A percentile compares a stretch with the other conserved stretches of the same genome.
phyloP scores from a whole-genome alignment of 2,113 vertebrate species.

The Azemiops feae region DNA sequence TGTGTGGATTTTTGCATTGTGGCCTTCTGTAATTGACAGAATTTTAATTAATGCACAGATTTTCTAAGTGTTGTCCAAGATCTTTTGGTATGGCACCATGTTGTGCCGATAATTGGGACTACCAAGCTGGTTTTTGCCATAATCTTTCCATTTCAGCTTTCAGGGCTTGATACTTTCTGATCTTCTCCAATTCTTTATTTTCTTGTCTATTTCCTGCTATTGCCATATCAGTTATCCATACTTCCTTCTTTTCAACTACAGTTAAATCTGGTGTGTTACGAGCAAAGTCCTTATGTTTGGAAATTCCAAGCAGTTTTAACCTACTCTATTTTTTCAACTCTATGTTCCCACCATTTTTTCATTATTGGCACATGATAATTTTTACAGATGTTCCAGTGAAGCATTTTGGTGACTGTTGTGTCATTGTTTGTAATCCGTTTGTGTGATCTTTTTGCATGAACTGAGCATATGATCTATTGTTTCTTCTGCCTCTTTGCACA shows the following conservation, averaged over 20 bases:
- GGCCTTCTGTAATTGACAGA: neutral
- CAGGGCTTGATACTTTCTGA: neutral
- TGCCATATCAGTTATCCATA: neutral
- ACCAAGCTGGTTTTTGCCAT: neutral
- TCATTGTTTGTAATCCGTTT: neutral
- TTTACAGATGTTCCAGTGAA: neutral
- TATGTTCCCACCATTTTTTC: neutral
- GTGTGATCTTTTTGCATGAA: neutral
- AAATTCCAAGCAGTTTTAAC: neutral
- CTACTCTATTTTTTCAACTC: neutral
- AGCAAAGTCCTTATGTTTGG: neutral
- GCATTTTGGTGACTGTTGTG: neutral
- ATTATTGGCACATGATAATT: neutral
- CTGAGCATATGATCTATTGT: neutral
- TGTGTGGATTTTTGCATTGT: neutral
- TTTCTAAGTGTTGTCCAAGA: neutral
- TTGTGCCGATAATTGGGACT: neutral
- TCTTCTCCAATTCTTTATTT: neutral
- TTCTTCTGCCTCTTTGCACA: neutral
- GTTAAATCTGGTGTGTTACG: neutral
- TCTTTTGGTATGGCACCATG: neutral
- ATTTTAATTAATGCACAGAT: neutral
- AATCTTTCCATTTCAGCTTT: neutral
- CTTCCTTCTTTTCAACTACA: neutral
- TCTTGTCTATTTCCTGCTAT: neutral